Evolutionary conservation across 2,888 invertebrate genomes (phyloP), one percentile per base, ranked within the genome.

Genomic region (Agrotis exclamationis): DNA sequence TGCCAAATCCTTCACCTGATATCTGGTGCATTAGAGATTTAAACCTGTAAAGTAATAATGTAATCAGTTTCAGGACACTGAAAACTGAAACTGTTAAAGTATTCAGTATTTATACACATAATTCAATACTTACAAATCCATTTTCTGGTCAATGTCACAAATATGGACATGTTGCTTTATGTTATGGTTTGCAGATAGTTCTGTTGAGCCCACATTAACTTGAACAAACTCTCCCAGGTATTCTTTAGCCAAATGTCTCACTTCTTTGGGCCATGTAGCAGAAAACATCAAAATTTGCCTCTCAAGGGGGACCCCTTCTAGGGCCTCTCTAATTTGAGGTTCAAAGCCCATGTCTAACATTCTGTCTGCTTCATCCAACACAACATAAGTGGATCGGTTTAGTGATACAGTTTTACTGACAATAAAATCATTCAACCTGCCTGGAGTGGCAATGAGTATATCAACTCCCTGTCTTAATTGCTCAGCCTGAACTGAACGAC

Each of bases 331-430:
- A 83, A 99, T 99, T 93, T 99, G 99, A 0, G 99, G 99, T 90
- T 99, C 99, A 93, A 99, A 99, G 39, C 99, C 99, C 99, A 99
- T 99, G 91, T 99, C 99, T 87, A 99, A 95, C 99, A 99, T 99
- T 74, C 99, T 97, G 91, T 99, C 99, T 50, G 99, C 99, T 93
- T 99, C 99, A 93, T 99, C 99, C 70, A 99, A 93, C 0, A 99
- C 98, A 70, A 99, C 96, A 93, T 98, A 99, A 0, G 98, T 98
- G 87, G 98, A 97, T 80, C 98, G 96, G 6, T 96, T 95, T 66
- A 98, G 92, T 90, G 97, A 97, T 11, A 98, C 97, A n/a, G 97
- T 97, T 68, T 97, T 97, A 72, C 96, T 96, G 76, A 97, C 97
- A 56, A 99, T 94, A 81, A 98, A 98, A 90, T 99, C 99, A 85